These are phyloP conservation scores for Seladonia tumulorum DNA, from an alignment of 2,888 invertebrate genomes.

Conservation along the genomic window DNA sequence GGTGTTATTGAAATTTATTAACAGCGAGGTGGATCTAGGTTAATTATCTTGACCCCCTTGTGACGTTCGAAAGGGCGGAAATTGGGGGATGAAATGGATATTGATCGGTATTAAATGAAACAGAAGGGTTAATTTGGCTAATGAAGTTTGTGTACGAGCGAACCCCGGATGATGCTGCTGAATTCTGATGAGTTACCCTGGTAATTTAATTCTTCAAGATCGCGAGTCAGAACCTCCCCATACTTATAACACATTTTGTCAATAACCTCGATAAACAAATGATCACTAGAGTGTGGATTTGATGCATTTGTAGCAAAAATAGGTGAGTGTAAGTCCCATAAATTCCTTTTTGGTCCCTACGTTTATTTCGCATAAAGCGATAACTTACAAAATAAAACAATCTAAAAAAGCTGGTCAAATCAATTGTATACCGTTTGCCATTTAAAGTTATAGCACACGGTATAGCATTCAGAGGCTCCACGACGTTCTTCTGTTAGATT, in stretches of 20 bases:
- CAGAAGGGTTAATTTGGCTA: slow-evolving; percentile 21
- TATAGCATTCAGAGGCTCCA: too few relatives aligned
- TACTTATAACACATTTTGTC: not conserved
- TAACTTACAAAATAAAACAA: not conserved
- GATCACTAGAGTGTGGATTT: too few relatives aligned
- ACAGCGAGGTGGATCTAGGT: slow-evolving; percentile 5
- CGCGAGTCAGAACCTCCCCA: not conserved
- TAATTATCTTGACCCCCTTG: slow-evolving; percentile 13
- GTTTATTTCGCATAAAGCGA: not conserved
- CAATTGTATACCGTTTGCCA: not conserved
- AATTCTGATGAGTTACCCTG: not conserved
- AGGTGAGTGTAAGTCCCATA: too few relatives aligned
- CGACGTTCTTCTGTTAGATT: too few relatives aligned
- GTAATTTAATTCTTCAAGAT: not conserved
- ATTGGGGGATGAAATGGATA: slow-evolving; percentile 11
- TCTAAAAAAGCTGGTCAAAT: not conserved
- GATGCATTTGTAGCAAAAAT: too few relatives aligned
- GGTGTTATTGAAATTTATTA: not conserved
- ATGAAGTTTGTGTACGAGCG: not conserved
- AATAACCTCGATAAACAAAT: too few relatives aligned
- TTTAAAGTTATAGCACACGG: too few relatives aligned
- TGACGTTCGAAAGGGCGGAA: not conserved
- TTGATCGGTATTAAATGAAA: slow-evolving; percentile 7
- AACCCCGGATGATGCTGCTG: not conserved
- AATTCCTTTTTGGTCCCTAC: too few relatives aligned